Base-by-base conservation (phyloP, 2,888 invertebrate genomes). In the Mesorhabditis spiculigera region DNA sequence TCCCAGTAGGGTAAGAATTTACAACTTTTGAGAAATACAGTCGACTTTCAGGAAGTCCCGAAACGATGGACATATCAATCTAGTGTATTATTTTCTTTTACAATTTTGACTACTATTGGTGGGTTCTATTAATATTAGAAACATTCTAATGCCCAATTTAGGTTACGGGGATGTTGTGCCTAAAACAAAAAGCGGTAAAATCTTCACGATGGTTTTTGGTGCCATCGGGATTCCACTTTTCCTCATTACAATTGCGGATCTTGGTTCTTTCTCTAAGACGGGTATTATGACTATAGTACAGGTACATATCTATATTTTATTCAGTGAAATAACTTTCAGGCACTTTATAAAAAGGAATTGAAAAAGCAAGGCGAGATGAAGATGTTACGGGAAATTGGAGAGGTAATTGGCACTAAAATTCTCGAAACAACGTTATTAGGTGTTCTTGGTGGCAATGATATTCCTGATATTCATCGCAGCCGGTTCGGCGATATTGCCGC, bases 141-240 rank as follows among this genome's bases (percentile, higher is more conserved):
- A 44, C 5, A 45, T 45, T 45, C n/a, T 10, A 44, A 8, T 13
- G 45, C 41, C 10, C 13, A 50, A 13, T 73, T 65, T 8, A 81
- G 83, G 83, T 28, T 83, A 83, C 64, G 83, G 83, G 10, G 83
- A 84, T 70, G 79, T 83, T 4, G 79, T 80, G n/a, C 84, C 84
- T 42, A 76, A 80, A 6, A 84, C 82, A 4, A 70, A 78, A 43
- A 72, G 75, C 62, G 78, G 82, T 70, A 80, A 84, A 70, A 74
- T 84, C 28, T 84, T 82, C 69, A 75, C 80, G 8, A 84, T 84
- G 84, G 74, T 82, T 6, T 84, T 81, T 68, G 84, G 83, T 5
- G 83, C 82, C 5, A 75, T 84, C 45, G 84, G 84, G 5, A 84
- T 84, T 62, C 84, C 84, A 28, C 69, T 84, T 4, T 84, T 84